phyloP scores from a whole-genome alignment of 1,140 invertebrate genomes.

The Battus philenor region DNA sequence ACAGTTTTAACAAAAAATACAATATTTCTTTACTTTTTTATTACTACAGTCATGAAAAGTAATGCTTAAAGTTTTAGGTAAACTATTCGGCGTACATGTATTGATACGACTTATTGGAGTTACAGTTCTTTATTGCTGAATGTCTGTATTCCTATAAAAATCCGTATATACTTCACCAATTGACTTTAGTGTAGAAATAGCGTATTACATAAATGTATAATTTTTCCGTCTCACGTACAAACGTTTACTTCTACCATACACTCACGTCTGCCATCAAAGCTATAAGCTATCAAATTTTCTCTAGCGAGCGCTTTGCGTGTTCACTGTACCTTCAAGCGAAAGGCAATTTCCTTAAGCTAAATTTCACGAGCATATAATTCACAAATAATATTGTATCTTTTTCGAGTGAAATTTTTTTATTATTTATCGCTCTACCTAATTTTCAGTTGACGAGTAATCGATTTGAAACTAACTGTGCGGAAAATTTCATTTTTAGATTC shows the following conservation, averaged over 20 bases:
- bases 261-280: constrained; percentile 37
- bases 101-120: too few species aligned
- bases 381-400: constrained; percentile 53
- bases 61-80: too few species aligned
- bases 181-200: neutral
- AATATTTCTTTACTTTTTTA: too few species aligned
- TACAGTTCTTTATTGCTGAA: too few species aligned
- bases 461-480: constrained; percentile 29
- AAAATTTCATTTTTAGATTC: constrained; percentile 26
- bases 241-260: constrained; percentile 10
- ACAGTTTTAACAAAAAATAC: too few species aligned
- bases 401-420: constrained; percentile 45
- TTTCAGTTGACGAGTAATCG: constrained; percentile 26
- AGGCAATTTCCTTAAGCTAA: constrained; percentile 67
- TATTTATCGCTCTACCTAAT: constrained; percentile 33
- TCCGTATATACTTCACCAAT: too few species aligned
- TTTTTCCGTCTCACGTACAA: neutral
- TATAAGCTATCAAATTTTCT: constrained; percentile 67
- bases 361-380: constrained; percentile 67
- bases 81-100: too few species aligned
- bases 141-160: too few species aligned
- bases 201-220: constrained; percentile 1
- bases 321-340: constrained; percentile 45
- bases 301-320: constrained; percentile 44
- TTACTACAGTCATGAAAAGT: too few species aligned